Evolutionary conservation across 2,888 invertebrate genomes (phyloP).

Genomic region (Pollenia amentaria): DNA sequence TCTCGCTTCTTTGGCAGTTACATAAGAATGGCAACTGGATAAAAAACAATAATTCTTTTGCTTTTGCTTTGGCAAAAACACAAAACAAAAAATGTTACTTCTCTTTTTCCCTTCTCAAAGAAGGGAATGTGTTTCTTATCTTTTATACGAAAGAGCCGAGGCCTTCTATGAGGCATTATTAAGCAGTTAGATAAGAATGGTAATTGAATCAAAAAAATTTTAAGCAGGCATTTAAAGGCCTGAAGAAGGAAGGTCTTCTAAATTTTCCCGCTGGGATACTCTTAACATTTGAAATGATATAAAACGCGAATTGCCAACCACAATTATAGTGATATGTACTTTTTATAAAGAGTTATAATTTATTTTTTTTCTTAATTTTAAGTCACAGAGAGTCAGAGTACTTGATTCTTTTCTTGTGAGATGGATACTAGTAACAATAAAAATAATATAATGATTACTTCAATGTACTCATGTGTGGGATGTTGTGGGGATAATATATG

Average conservation of each 20-base stretch:
- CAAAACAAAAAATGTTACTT: no score
- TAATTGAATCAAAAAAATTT: no score
- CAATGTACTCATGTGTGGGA: not conserved
- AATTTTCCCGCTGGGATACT: no score
- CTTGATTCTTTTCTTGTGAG: conserved; percentile 22
- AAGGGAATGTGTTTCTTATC: no score
- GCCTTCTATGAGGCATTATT: not conserved
- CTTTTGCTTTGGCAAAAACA: no score
- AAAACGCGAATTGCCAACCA: conserved; percentile 60
- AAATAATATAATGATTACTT: conserved; percentile 1
- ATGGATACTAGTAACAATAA: conserved; percentile 25
- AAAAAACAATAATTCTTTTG: no score
- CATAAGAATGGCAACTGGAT: no score
- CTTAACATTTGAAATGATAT: not conserved
- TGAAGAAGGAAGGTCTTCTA: no score
- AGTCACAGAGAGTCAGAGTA: conserved; percentile 20
- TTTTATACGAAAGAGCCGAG: no score
- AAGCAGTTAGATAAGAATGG: not conserved
- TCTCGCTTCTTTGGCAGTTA: no score
- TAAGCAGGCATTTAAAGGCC: no score
- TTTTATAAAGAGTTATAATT: conserved; percentile 35
- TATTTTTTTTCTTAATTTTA: not conserved
- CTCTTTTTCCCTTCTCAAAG: no score
- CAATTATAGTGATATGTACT: conserved; percentile 25
- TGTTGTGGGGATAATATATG: not conserved